Base-by-base conservation (phyloP, 2,113 vertebrate genomes). In the Takifugu bimaculatus region DNA sequence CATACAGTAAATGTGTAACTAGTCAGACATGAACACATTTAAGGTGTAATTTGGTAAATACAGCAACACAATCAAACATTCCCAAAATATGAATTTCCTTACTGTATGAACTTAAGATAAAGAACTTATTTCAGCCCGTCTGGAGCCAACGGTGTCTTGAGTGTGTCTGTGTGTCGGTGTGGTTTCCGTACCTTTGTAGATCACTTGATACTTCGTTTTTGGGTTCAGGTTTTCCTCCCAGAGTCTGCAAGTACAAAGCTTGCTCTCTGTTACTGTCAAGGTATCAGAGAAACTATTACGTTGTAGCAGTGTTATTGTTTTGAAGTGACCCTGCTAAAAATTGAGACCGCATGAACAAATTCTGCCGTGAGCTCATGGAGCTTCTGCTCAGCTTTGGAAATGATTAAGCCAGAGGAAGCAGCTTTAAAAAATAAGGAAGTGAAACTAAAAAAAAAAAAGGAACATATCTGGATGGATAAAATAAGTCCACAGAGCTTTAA, bases 381-480 rank as follows among this genome's bases (percentile, higher is more conserved):
- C 63, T 6, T 50, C 28, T 54, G 42, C 26, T 61, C 7, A 60
- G 54, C 6, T 27, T 4, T 49, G 12, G 25, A 43, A 60, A 64
- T 49, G 47, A 63, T 32, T 54, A 4, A 57, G 50, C 10, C 69
- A 35, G 20, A 75, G 76, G 87, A 88, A 88, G 74, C 72, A 48
- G 48, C 29, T 59, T 6, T 60, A 32, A 5, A 72, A 57, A 79
- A 74, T 1, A 66, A 56, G 74, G 85, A 88, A 87, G 68, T 79
- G 71, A 79, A 81, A 78, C 10, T 57, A 4, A 11, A 32, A 27
- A 49, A 57, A 57, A 51, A 68, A 76, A 59, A 57, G 26, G 51
- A 70, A 83, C 50, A 25, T 32, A 35, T 29, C 5, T 10, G 52
- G 6, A 32, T 2, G 10, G 4, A 32, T 2, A 32, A 54, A 32